These are phyloP conservation scores for Champsocephalus esox DNA, from an alignment of 2,797 vertebrate species.

Conservation along the genomic window DNA sequence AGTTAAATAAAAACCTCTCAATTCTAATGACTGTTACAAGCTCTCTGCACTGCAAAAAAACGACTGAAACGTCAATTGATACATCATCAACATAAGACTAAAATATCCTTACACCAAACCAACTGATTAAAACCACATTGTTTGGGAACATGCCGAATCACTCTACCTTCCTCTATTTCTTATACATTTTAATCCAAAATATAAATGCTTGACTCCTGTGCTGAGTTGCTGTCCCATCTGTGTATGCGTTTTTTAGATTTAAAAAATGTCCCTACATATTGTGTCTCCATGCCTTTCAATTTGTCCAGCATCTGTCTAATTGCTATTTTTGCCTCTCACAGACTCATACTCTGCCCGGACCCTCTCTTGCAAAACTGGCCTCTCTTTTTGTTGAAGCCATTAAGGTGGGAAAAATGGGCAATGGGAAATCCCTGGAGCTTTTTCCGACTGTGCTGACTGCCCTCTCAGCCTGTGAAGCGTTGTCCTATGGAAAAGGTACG, in stretches of 20 bases:
- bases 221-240: not conserved
- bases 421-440: slow-evolving; percentile 95
- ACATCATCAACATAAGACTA: not conserved
- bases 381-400: slow-evolving; percentile 90
- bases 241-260: too few relatives aligned
- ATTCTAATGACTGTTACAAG: not conserved
- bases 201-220: not conserved
- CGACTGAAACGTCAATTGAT: not conserved
- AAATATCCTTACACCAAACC: not conserved
- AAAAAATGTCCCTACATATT: not conserved
- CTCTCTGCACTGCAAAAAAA: not conserved
- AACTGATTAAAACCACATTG: not conserved
- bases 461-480: slow-evolving; percentile 86
- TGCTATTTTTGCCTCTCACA: slow-evolving; percentile 57
- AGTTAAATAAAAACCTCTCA: not conserved
- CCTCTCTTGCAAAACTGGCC: slow-evolving; percentile 87
- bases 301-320: slow-evolving; percentile 13
- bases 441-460: slow-evolving; percentile 93
- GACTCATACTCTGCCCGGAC: slow-evolving; percentile 89
- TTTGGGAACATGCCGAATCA: not conserved
- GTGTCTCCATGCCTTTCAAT: not conserved
- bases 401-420: slow-evolving; percentile 87
- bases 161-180: too few relatives aligned
- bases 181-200: not conserved
- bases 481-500: slow-evolving; percentile 92